Evolutionary conservation across 2,888 invertebrate genomes (phyloP).

Genomic region (Agonopterix arenella): DNA sequence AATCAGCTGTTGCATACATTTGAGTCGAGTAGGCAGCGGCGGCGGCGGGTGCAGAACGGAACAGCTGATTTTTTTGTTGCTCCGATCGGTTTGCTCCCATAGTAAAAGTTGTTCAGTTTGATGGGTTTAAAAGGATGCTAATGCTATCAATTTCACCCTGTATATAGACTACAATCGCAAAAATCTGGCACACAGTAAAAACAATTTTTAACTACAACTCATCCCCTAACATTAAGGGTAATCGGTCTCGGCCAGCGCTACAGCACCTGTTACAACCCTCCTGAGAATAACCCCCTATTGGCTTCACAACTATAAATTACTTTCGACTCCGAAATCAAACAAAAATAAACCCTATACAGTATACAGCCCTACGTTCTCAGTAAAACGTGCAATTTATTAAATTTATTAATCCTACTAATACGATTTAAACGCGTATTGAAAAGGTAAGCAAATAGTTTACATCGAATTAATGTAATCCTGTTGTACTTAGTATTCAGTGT

Average conservation of each 20-base stretch:
- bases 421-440: constrained; percentile 36
- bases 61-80: too few relatives aligned
- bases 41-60: too few relatives aligned
- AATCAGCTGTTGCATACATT: too few relatives aligned
- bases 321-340: constrained; percentile 5
- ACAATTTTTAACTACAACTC: constrained; percentile 7
- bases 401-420: constrained; percentile 33
- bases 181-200: too few relatives aligned
- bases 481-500: neutral
- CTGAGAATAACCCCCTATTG: constrained; percentile 20
- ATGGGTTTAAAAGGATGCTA: too few relatives aligned
- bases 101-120: too few relatives aligned
- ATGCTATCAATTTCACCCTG: too few relatives aligned
- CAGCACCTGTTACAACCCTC: constrained; percentile 49
- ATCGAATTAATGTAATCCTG: constrained; percentile 4
- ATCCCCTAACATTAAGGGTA: constrained; percentile 46
- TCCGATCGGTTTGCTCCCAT: too few relatives aligned
- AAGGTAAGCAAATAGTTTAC: constrained; percentile 12
- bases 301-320: constrained; percentile 34
- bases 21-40: too few relatives aligned
- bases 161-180: too few relatives aligned
- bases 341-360: constrained; percentile 6
- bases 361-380: neutral
- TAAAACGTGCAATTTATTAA: constrained; percentile 2
- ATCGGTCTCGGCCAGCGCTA: constrained; percentile 37